Base-by-base conservation (phyloP, 1,140 invertebrate species). In the Cotesia chilonis region DNA sequence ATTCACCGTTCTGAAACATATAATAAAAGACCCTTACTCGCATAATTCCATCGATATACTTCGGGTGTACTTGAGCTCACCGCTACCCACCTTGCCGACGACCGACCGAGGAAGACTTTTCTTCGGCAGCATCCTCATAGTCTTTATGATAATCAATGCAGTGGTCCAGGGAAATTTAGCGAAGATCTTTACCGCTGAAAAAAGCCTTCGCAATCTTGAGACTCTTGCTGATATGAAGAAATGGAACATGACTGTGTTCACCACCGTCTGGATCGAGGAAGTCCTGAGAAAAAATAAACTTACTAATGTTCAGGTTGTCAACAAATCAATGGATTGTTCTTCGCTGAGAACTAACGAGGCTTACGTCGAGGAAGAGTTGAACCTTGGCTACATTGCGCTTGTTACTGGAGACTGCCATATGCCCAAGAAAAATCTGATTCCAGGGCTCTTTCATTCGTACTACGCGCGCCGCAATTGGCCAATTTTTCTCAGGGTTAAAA, bases 81-180 rank as follows among this genome's bases (percentile, higher is more conserved):
- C 59, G 0, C n/a, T 61, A 3, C 59, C 59, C 3, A 20, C 6
- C 20, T 10, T 61, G 5, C 59, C 59, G 4, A 20, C 7, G 2
- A 28, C 59, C 9, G 7, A 1, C 20, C 9, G 3, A 6, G 59
- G 59, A 6, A 20, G 35, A 6, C 6, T 61, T 5, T 20, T 61
- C 4, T 61, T 61, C 7, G 59, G 20, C 35, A 20, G 20, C 17
- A 20, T 61, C 3, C 20, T 61, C 4, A 61, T 35, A 10, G 35
- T 61, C 28, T 61, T 61, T 10, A 12, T 61, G 10, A n/a, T 61
- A 35, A 28, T 61, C 5, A 35, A 61, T 10, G 14, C 59, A 5
- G 59, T 61, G 35, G 10, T 61, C 35, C 59, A 61, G 7, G 59
- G 59, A 4, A 61, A 61, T 61, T 28, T 61, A 9, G 59, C 59